Conservation (phyloP, 1,140 invertebrate genomes). For the Camponotus pennsylvanicus region DNA sequence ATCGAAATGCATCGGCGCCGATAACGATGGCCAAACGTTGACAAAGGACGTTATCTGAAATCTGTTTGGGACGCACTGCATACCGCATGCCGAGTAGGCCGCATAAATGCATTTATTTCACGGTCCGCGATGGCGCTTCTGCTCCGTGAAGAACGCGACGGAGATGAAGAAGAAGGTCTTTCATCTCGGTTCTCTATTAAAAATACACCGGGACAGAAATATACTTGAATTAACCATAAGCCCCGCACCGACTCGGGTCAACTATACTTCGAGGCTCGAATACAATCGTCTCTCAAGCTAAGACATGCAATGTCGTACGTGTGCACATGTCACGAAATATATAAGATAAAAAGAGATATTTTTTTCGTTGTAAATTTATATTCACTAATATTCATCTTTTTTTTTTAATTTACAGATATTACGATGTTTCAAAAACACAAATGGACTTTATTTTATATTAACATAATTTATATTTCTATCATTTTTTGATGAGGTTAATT, state of each 20-base stretch:
- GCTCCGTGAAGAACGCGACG: constrained; percentile 50
- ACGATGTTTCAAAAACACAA: too few species aligned
- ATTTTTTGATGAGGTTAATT: too few species aligned
- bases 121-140: constrained; percentile 58
- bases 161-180: constrained; percentile 69
- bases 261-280: constrained; percentile 14
- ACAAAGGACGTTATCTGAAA: constrained; percentile 81
- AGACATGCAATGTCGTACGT: background rate
- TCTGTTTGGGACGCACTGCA: constrained; percentile 78
- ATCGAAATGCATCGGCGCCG: constrained; percentile 79
- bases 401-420: too few species aligned
- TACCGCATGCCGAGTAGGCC: constrained; percentile 76
- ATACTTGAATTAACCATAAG: constrained; percentile 72
- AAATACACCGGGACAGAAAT: constrained; percentile 66
- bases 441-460: too few species aligned
- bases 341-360: background rate
- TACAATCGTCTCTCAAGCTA: constrained; percentile 28
- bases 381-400: background rate
- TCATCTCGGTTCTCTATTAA: constrained; percentile 56
- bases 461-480: too few species aligned
- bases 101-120: constrained; percentile 81
- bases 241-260: constrained; percentile 43
- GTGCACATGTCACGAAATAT: constrained; percentile 1
- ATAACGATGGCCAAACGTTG: constrained; percentile 79
- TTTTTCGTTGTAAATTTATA: background rate